Conservation (phyloP, 2,113 vertebrate species). For the Promerops cafer region DNA sequence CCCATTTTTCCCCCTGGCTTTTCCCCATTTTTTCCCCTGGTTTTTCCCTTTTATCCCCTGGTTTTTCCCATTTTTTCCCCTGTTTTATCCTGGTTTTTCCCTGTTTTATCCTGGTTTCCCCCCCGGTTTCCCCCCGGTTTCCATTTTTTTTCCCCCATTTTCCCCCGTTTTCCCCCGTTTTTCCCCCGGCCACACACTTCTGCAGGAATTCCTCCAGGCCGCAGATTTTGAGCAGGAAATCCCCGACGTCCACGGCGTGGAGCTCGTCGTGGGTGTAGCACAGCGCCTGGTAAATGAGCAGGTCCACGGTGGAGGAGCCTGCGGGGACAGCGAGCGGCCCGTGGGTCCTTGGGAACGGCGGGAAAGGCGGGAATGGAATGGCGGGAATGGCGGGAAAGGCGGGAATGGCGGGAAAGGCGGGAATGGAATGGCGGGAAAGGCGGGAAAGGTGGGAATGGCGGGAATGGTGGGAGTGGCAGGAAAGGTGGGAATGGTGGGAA, state of each 20-base stretch:
- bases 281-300: constrained; percentile 93
- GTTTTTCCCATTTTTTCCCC: too few species aligned
- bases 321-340: fast-evolving
- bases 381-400: neutral
- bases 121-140: neutral
- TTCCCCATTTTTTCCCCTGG: too few species aligned
- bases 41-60: too few species aligned
- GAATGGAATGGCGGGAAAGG: neutral
- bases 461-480: neutral
- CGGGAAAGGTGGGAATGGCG: fast-evolving
- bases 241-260: constrained; percentile 74
- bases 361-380: neutral
- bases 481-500: neutral
- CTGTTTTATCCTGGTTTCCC: neutral
- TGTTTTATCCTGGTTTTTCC: neutral
- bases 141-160: too few species aligned
- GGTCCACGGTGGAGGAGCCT: constrained; percentile 92
- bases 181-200: constrained; percentile 75
- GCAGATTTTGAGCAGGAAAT: constrained; percentile 78
- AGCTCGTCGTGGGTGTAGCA: constrained; percentile 91
- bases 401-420: too few species aligned
- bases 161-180: neutral
- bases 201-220: constrained; percentile 86
- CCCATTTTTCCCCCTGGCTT: too few species aligned
- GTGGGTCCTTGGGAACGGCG: neutral